A percentile compares a stretch with the other conserved stretches of the same genome.
Conservation (phyloP, 2,888 invertebrate genomes). For the Hyles lineata region DNA sequence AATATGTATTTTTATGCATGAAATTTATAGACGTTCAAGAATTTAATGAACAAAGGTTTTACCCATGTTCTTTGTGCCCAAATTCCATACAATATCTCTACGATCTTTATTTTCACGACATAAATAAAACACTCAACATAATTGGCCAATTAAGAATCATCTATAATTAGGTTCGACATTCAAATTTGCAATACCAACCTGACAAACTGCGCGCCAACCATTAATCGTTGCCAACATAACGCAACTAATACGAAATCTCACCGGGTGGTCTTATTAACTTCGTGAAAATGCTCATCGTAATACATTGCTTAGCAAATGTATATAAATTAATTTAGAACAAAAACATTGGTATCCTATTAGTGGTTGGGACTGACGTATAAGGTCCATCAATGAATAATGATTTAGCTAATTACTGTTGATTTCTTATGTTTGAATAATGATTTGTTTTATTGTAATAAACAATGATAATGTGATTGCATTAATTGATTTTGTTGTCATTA, state of each 20-base stretch:
- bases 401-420: constrained; percentile 4
- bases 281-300: constrained; percentile 37
- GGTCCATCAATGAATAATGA: constrained; percentile 17
- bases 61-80: too few relatives aligned
- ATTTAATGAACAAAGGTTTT: too few relatives aligned
- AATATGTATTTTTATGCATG: too few relatives aligned
- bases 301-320: constrained; percentile 6
- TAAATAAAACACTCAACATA: not conserved
- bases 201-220: not conserved
- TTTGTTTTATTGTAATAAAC: constrained; percentile 18
- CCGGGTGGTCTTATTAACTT: constrained; percentile 52
- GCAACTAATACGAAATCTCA: constrained; percentile 34
- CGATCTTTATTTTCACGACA: not conserved
- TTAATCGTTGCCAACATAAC: constrained; percentile 27
- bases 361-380: not conserved
- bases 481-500: not conserved
- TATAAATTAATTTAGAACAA: constrained; percentile 20
- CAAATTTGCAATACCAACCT: constrained; percentile 29
- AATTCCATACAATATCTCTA: not conserved
- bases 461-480: not conserved
- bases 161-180: constrained; percentile 21
- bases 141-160: constrained; percentile 13
- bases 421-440: constrained; percentile 19
- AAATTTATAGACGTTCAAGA: too few relatives aligned
- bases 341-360: constrained; percentile 7